These are phyloP conservation scores for Lacerta agilis DNA, from an alignment of 2,797 vertebrate genomes.

Conservation along the genomic window DNA sequence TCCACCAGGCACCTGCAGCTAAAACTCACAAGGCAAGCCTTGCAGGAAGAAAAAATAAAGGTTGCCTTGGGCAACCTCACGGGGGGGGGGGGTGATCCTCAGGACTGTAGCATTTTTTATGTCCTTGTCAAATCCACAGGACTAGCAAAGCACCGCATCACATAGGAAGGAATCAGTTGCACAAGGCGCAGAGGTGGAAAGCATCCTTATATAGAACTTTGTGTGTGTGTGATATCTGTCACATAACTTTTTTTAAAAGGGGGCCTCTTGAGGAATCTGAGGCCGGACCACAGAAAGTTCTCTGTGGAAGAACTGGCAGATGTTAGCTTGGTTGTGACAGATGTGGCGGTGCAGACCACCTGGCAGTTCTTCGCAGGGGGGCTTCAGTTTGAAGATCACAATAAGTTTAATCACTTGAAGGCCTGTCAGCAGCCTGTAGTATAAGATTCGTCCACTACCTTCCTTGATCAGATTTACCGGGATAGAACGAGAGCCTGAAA, in stretches of 20 bases:
- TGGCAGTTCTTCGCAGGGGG: not conserved
- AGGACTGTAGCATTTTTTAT: not conserved
- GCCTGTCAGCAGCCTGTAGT: not conserved
- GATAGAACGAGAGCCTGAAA: not conserved
- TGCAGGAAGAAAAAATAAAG: too few species aligned
- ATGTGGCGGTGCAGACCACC: rapidly evolving
- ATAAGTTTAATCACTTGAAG: not conserved
- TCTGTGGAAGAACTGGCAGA: rapidly evolving
- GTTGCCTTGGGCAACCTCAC: not conserved
- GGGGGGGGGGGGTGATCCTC: not conserved
- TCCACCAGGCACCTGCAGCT: not conserved
- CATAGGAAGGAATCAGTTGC: not conserved
- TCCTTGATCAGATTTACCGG: not conserved
- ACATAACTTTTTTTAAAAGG: not conserved
- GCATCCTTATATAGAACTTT: not conserved
- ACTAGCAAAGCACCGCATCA: too few species aligned
- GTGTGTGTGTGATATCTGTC: not conserved
- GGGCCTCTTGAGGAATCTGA: not conserved
- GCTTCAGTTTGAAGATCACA: not conserved
- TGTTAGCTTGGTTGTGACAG: not conserved
- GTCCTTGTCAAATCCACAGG: not conserved
- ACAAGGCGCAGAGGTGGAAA: rapidly evolving
- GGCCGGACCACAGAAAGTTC: not conserved
- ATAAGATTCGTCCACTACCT: not conserved
- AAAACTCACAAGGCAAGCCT: not conserved